These are phyloP conservation scores for Amphimedon queenslandica DNA, from an alignment of 37 sponge, comb jelly and placozoan species.

Conservation along the genomic window DNA sequence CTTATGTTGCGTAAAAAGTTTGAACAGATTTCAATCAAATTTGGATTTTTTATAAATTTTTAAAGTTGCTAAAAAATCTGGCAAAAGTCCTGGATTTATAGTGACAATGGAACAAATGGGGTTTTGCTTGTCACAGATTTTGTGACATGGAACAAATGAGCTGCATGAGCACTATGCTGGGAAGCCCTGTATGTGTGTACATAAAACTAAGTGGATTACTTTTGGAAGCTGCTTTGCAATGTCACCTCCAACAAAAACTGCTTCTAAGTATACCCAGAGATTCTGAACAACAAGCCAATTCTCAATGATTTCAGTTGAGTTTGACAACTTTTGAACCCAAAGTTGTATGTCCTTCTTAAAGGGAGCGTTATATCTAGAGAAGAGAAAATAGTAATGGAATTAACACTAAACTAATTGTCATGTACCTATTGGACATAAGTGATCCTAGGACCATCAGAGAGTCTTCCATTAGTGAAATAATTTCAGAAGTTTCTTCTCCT, in stretches of 20 bases:
- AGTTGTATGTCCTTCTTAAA: slow-evolving; percentile 96
- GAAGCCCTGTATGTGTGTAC: not conserved
- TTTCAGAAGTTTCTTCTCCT: slow-evolving; percentile 93
- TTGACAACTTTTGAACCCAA: slow-evolving; percentile 96
- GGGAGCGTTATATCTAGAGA: slow-evolving; percentile 93
- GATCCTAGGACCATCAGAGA: slow-evolving; percentile 98
- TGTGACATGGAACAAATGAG: no score
- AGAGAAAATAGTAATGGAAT: not conserved
- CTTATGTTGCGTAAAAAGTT: no score
- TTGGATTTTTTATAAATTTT: no score
- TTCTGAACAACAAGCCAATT: slow-evolving; percentile 98
- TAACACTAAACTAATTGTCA: not conserved
- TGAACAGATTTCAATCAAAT: no score
- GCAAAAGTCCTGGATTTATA: no score
- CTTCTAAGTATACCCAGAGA: slow-evolving; percentile 99
- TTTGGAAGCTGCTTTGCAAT: slow-evolving; percentile 99
- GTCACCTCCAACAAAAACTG: slow-evolving; percentile 99
- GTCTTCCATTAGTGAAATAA: slow-evolving; percentile 98
- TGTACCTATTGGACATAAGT: slow-evolving; percentile 96
- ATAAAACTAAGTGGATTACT: slow-evolving; percentile 12
- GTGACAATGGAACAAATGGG: no score
- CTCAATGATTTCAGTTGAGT: slow-evolving; percentile 95
- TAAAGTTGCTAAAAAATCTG: no score
- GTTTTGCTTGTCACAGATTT: no score
- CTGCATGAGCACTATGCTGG: not conserved